These are phyloP conservation scores for Alfaro cultratus DNA, from an alignment of 2,797 vertebrate species.

Conservation along the genomic window DNA sequence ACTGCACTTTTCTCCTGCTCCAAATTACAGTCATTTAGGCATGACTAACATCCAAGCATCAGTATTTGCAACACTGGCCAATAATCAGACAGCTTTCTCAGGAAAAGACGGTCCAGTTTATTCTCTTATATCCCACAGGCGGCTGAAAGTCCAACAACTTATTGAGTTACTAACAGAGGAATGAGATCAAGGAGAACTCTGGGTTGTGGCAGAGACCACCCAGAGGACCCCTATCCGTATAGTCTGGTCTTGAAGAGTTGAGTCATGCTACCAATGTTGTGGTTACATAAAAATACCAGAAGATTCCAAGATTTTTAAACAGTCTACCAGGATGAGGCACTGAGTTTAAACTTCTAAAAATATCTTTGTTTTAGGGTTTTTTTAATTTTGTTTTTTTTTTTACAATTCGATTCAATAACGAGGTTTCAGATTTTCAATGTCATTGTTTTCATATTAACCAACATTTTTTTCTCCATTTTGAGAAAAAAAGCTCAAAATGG, in stretches of 20 bases:
- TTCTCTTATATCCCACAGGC: constrained; percentile 41
- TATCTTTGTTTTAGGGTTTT: neutral
- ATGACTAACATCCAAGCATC: constrained; percentile 68
- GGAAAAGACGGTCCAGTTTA: constrained; percentile 27
- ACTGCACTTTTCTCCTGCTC: constrained; percentile 61
- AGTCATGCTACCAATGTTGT: constrained; percentile 53
- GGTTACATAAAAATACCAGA: constrained; percentile 59
- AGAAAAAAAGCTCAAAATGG: constrained; percentile 15
- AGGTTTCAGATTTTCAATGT: neutral
- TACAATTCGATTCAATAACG: neutral
- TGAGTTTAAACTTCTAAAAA: constrained; percentile 4
- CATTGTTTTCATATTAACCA: neutral
- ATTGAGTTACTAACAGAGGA: constrained; percentile 41
- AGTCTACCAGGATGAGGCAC: constrained; percentile 48
- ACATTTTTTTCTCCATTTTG: no score
- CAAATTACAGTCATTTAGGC: constrained; percentile 76
- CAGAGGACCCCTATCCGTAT: constrained; percentile 45
- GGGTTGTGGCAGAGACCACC: constrained; percentile 66
- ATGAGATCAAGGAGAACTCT: constrained; percentile 35
- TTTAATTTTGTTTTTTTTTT: neutral
- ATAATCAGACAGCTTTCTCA: constrained; percentile 53
- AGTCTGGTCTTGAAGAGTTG: constrained; percentile 47
- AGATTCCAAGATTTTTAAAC: constrained; percentile 64
- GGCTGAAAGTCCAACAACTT: constrained; percentile 21
- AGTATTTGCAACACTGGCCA: constrained; percentile 45